Base-by-base conservation (phyloP, 2,797 vertebrate genomes). In the Mus spretus region DNA sequence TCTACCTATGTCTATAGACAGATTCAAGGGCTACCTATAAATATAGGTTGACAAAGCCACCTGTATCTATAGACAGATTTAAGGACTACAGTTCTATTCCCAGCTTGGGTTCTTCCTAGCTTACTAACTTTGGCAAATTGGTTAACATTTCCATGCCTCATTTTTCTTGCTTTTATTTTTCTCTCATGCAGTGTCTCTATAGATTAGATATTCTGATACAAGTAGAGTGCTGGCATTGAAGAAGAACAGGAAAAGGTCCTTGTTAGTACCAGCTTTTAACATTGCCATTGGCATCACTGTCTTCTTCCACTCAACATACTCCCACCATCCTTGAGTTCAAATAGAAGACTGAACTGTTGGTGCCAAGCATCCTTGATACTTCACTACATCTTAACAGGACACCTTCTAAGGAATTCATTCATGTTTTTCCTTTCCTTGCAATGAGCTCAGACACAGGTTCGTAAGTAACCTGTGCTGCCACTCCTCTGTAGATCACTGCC, bases 351-450 rank as follows among this genome's bases (percentile, higher is more conserved):
- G 31, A 24, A 61, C 12, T 61, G 28, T 53, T 14, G 47, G 91
- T 44, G 13, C n/a, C 67, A 17, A 72, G 11, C 0, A 63, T 53
- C 14, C 37, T 91, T 37, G 59, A 65, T 22, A 34, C 67, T 50
- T 53, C 44, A 61, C n/a, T 80, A 20, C 44, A 59, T 55, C 75
- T 59, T 47, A 47, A 89, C 26, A 90, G 34, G 13, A 22, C 15
- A 44, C 59, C 17, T 55, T 86, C 28, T 92, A 44, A 85, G 67
- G 24, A 75, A 65, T 50, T 80, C 77, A 50, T 65, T 85, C 79
- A 55, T 90, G 20, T 75, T 85, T 75, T 55, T 80, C 78, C 90
- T 91, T 83, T 91, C 72, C 95, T 93, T 55, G 94, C 80, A 79
- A 77, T 10, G 17, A 55, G 85, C 70, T 63, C 13, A 83, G 80